Percentiles rank a stretch among this genome's conserved stretches.
Evolutionary conservation across 2,797 vertebrate species (phyloP).

Genomic region (Dryobates pubescens): DNA sequence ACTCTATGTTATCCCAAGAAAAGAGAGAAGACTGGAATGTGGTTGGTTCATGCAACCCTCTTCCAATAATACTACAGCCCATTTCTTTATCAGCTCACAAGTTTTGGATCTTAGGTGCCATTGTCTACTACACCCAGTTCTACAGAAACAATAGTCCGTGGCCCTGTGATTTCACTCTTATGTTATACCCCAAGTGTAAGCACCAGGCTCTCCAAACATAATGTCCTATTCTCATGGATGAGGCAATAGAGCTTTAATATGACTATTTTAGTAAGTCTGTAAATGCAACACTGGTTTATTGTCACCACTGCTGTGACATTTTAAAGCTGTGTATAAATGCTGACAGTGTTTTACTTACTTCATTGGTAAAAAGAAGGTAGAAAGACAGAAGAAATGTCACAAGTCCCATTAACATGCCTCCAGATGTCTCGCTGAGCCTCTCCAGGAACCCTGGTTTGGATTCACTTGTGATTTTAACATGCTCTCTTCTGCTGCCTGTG

Average conservation of each 20-base stretch:
- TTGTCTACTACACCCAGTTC: not conserved
- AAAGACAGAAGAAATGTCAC: conserved; percentile 88
- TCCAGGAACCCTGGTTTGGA: conserved; percentile 90
- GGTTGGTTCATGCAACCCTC: not conserved
- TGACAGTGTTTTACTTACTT: conserved; percentile 76
- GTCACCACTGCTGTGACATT: not conserved
- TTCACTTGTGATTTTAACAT: conserved; percentile 79
- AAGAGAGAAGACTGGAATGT: not conserved
- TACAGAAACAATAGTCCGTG: not conserved
- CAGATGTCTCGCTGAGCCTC: conserved; percentile 89
- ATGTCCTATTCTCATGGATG: accelerated
- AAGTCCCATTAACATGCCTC: conserved; percentile 87
- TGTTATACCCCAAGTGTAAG: not conserved
- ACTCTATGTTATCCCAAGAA: not conserved
- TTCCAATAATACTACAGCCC: not conserved
- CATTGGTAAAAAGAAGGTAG: conserved; percentile 94
- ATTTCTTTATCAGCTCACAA: not conserved
- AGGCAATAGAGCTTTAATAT: not conserved
- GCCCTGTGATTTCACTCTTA: not conserved
- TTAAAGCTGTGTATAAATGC: not conserved
- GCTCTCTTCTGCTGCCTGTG: conserved; percentile 78
- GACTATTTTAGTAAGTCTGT: not conserved
- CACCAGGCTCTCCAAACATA: not conserved
- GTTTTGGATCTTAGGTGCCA: not conserved
- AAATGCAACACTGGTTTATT: not conserved